Evolutionary conservation across 2,888 invertebrate species (phyloP).

Genomic region (Cepaea hortensis): DNA sequence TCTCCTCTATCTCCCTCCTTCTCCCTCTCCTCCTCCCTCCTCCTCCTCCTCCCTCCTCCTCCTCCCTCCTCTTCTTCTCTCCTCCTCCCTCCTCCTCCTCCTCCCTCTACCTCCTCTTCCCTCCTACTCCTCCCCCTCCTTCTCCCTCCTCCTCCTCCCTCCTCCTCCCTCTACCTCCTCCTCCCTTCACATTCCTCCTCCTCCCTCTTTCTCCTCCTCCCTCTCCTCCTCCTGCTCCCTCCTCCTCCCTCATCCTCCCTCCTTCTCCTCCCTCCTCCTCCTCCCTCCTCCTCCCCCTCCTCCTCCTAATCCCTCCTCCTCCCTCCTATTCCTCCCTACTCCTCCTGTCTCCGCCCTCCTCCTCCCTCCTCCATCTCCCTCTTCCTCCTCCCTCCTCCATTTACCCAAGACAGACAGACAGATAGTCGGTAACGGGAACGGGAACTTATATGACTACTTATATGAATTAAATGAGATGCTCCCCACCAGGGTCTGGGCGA

Average conservation of each 20-base stretch:
- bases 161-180: background rate
- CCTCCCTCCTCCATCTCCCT: too few species aligned
- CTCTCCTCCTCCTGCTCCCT: background rate
- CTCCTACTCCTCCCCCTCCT: background rate
- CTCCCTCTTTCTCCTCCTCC: conserved; percentile 27
- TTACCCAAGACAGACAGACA: too few species aligned
- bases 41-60: conserved; percentile 36
- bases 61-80: conserved; percentile 43
- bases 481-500: too few species aligned
- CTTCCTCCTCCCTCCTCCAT: too few species aligned
- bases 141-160: background rate
- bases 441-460: too few species aligned
- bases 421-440: too few species aligned
- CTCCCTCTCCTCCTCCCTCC: conserved; percentile 1
- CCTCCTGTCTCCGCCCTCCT: too few species aligned
- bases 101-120: background rate
- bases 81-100: background rate
- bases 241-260: too few species aligned
- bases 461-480: too few species aligned
- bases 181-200: conserved; percentile 1
- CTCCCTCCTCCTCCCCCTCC: background rate
- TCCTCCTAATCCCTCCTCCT: background rate
- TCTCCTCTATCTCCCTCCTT: too few species aligned
- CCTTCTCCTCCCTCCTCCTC: background rate
- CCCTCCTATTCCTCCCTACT: too few species aligned